These are phyloP conservation scores for Romanogobio albipinnatus DNA, from an alignment of 2,113 vertebrate genomes.

Conservation along the genomic window DNA sequence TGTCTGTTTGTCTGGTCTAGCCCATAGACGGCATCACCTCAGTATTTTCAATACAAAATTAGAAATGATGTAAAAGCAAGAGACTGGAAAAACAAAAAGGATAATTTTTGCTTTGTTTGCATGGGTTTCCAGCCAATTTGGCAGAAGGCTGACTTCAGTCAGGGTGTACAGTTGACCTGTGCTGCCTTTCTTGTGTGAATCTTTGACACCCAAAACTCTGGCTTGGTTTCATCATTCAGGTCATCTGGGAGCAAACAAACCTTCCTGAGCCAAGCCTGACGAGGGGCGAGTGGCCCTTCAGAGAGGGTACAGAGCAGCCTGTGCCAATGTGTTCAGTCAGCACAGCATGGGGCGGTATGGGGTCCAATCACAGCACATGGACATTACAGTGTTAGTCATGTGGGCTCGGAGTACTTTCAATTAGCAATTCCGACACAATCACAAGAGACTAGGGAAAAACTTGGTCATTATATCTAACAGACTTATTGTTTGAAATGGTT, in stretches of 20 bases:
- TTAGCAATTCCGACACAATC: slow-evolving; percentile 10
- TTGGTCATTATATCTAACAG: background rate
- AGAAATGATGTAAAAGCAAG: background rate
- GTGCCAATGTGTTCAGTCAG: slow-evolving; percentile 48
- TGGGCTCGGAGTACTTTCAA: background rate
- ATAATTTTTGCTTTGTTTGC: slow-evolving; percentile 44
- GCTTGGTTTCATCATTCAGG: slow-evolving; percentile 57
- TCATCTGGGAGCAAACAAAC: slow-evolving; percentile 57
- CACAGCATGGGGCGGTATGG: slow-evolving; percentile 11
- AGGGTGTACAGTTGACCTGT: slow-evolving; percentile 58
- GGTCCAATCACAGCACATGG: slow-evolving; percentile 17
- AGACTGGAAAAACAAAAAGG: slow-evolving; percentile 16
- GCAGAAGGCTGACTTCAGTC: slow-evolving; percentile 47
- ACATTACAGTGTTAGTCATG: background rate
- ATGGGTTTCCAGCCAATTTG: slow-evolving; percentile 58
- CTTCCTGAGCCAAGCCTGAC: slow-evolving; percentile 57
- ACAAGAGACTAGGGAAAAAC: background rate
- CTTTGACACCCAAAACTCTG: slow-evolving; percentile 63
- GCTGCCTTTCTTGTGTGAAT: slow-evolving; percentile 45
- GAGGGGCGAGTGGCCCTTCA: slow-evolving; percentile 35
- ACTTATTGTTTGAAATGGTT: background rate
- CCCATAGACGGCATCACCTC: background rate
- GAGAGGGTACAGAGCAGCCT: slow-evolving; percentile 25
- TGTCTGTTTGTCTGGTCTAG: background rate
- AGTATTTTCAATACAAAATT: background rate